These are phyloP conservation scores for Andrena camellia DNA, from an alignment of 2,888 invertebrate genomes.

Conservation along the genomic window DNA sequence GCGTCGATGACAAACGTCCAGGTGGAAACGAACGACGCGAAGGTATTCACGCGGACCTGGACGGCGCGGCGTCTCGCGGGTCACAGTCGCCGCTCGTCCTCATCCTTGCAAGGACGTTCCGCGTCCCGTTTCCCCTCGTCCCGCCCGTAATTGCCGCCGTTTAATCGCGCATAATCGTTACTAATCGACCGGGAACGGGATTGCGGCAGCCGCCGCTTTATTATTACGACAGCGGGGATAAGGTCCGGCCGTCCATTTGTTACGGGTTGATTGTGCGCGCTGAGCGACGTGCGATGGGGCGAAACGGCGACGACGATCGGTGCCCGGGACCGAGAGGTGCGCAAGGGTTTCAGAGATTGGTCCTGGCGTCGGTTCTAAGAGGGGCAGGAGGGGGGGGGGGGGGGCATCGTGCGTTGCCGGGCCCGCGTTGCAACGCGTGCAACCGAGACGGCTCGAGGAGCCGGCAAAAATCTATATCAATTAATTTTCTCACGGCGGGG, in stretches of 20 bases:
- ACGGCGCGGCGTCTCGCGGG: background rate
- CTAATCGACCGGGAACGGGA: conserved; percentile 81
- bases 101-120: conserved; percentile 82
- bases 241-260: conserved; percentile 73
- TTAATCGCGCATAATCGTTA: conserved; percentile 83
- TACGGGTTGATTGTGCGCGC: conserved; percentile 70
- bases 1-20: conserved; percentile 57
- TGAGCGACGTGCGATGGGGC: background rate
- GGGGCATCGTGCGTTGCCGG: background rate
- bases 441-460: conserved; percentile 21
- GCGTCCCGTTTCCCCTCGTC: conserved; percentile 3
- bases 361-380: too few species aligned
- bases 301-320: background rate
- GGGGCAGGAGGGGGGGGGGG: too few species aligned
- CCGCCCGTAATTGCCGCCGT: conserved; percentile 77
- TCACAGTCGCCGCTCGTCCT: conserved; percentile 35
- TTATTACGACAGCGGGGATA: conserved; percentile 77
- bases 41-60: background rate
- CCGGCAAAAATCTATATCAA: conserved; percentile 71
- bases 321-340: too few species aligned
- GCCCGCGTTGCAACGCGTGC: conserved; percentile 12
- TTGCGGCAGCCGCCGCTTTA: conserved; percentile 78
- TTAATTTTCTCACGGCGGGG: conserved; percentile 72
- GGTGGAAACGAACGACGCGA: conserved; percentile 34
- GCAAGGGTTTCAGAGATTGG: too few species aligned